Conservation (phyloP, 2,113 vertebrate genomes). For the Orcinus orca region DNA sequence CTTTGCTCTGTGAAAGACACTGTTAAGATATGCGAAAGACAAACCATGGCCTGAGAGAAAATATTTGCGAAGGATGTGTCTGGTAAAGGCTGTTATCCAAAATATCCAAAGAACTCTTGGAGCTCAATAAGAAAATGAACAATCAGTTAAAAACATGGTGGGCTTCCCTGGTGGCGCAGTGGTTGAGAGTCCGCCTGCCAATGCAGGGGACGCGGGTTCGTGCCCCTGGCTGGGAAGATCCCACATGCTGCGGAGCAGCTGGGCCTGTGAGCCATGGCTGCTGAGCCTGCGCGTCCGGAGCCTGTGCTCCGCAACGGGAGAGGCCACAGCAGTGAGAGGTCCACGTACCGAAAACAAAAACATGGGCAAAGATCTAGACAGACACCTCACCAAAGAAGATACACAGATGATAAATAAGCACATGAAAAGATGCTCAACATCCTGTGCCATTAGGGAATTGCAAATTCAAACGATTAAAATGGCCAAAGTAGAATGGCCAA, state of each 20-base stretch:
- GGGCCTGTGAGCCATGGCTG: no score
- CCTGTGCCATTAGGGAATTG: not conserved
- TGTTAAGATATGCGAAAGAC: no score
- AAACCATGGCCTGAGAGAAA: not conserved
- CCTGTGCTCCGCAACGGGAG: no score
- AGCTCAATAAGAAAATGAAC: not conserved
- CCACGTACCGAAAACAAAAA: not conserved
- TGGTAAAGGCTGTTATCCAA: not conserved
- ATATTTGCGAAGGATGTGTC: not conserved
- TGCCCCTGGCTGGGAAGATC: no score
- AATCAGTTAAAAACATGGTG: not conserved
- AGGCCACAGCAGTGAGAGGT: no score
- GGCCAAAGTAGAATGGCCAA: not conserved
- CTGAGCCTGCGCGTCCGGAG: no score
- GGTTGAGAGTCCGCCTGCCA: no score
- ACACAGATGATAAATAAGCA: not conserved
- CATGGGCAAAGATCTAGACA: not conserved
- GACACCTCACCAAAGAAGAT: not conserved
- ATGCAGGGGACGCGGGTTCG: no score
- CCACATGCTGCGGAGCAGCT: no score
- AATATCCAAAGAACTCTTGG: not conserved
- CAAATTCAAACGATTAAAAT: not conserved
- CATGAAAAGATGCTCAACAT: not conserved
- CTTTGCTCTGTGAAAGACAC: not conserved
- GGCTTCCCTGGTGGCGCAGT: no score